Conservation (phyloP, 2,113 vertebrate species). For the Halichoeres trimaculatus region DNA sequence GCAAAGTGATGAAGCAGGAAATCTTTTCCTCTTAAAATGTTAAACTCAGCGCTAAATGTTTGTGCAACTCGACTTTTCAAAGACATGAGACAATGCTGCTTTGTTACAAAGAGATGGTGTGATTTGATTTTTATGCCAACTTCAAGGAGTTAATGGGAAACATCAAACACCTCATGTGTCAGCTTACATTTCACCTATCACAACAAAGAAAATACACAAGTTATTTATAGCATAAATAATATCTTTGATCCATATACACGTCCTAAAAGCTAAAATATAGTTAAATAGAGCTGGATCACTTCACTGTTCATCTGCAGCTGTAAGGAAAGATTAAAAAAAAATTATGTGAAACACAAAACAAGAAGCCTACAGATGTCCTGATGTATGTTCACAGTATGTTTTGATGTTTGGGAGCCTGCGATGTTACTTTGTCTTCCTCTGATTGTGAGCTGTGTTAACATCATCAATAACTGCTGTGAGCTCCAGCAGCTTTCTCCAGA, state of each 20-base stretch:
- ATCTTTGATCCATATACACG: conserved; percentile 25
- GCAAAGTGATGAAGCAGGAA: conserved; percentile 43
- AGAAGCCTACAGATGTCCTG: conserved; percentile 6
- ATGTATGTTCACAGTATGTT: no score
- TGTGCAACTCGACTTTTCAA: not conserved
- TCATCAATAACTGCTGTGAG: no score
- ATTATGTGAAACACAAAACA: conserved; percentile 12
- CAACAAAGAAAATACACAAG: not conserved
- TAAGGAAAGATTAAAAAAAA: conserved; percentile 24
- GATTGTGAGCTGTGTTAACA: no score
- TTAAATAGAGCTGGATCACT: conserved; percentile 28
- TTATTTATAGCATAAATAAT: conserved; percentile 37
- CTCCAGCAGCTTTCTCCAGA: no score
- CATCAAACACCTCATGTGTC: not conserved
- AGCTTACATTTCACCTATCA: not conserved
- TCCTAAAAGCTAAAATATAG: conserved; percentile 15
- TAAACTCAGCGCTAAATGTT: conserved; percentile 27
- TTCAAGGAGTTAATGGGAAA: not conserved
- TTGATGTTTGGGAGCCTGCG: no score
- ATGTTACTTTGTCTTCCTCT: no score
- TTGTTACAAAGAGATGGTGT: not conserved
- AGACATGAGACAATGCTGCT: conserved; percentile 9
- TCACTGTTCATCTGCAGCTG: conserved; percentile 36
- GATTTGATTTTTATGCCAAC: not conserved
- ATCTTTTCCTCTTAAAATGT: conserved; percentile 32